A percentile compares a stretch with the other conserved stretches of the same genome.
Evolutionary conservation across 2,113 vertebrate species (phyloP).

Genomic region (Crypturellus undulatus): DNA sequence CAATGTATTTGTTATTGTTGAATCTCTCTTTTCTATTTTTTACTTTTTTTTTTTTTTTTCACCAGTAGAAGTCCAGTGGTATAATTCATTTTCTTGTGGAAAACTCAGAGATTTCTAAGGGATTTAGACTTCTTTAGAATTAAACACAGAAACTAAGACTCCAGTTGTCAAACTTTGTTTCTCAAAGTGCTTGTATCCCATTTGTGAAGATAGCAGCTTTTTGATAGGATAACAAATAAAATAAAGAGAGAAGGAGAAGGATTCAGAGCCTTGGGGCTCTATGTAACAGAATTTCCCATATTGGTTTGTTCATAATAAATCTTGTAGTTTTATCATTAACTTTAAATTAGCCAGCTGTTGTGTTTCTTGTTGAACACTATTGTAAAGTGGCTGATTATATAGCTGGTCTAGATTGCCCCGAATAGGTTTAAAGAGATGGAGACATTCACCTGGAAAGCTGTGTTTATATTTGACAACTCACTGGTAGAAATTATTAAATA

Average conservation of each 20-base stretch:
- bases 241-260: background rate
- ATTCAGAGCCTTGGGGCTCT: background rate
- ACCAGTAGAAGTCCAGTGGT: background rate
- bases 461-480: background rate
- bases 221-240: background rate
- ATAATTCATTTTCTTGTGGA: rapidly evolving
- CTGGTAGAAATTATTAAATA: background rate
- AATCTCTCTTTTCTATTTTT: background rate
- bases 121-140: background rate
- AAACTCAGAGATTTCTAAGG: background rate
- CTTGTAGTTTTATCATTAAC: background rate
- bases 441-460: background rate
- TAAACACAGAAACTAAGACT: background rate
- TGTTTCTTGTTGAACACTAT: background rate
- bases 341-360: constrained; percentile 47
- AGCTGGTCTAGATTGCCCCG: constrained; percentile 23
- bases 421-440: background rate
- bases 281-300: background rate
- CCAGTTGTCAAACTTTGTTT: background rate
- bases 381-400: constrained; percentile 40
- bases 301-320: background rate
- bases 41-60: background rate
- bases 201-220: background rate
- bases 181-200: background rate
- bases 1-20: background rate